A percentile compares a stretch with the other conserved stretches of the same genome.
phyloP scores from a whole-genome alignment of 2,113 vertebrate species.

The Podarcis raffonei region DNA sequence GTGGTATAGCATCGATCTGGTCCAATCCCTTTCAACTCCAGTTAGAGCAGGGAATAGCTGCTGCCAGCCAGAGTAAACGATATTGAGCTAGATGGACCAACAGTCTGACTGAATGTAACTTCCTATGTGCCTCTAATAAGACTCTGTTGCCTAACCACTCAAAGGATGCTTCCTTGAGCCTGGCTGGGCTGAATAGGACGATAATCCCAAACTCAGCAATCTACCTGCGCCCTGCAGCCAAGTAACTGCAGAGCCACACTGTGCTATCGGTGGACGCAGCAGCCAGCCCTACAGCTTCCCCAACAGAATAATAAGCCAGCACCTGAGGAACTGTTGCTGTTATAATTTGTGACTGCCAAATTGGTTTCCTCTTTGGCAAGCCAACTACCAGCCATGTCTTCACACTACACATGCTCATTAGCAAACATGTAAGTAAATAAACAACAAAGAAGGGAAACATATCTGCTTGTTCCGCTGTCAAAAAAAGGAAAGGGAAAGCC shows the following conservation, averaged over 20 bases:
- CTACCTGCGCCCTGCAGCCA: not conserved
- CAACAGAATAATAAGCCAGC: not conserved
- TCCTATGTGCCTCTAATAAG: not conserved
- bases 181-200: not conserved
- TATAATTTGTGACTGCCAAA: conserved; percentile 19
- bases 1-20: too few relatives aligned
- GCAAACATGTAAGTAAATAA: conserved; percentile 22
- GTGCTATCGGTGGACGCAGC: not conserved
- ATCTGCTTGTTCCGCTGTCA: conserved; percentile 6
- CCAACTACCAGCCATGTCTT: conserved; percentile 9
- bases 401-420: conserved; percentile 20
- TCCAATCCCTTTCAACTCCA: too few relatives aligned
- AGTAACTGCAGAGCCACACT: not conserved
- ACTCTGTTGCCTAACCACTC: not conserved
- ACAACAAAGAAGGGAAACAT: conserved; percentile 7
- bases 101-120: too few relatives aligned
- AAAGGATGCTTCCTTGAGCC: not conserved
- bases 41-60: too few relatives aligned
- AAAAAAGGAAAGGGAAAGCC: not conserved
- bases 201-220: not conserved
- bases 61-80: too few relatives aligned
- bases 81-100: too few relatives aligned
- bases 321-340: conserved; percentile 12
- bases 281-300: not conserved
- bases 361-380: conserved; percentile 11